A percentile compares a stretch with the other conserved stretches of the same genome.
Conservation (phyloP, 1,140 invertebrate genomes). For the Tetragonula clypearis region DNA sequence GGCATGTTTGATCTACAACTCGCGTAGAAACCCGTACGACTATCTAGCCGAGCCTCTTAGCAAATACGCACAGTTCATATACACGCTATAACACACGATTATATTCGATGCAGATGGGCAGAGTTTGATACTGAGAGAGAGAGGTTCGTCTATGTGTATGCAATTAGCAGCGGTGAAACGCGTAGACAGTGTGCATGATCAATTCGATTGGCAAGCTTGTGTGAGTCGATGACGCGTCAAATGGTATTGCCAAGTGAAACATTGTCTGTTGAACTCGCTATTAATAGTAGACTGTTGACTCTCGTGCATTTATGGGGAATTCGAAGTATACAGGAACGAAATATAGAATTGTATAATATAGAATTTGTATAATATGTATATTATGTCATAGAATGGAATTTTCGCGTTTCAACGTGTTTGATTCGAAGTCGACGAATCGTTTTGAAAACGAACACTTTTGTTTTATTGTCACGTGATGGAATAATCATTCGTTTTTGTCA, state of each 20-base stretch:
- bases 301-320: no score
- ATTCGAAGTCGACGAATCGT: no score
- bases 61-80: not conserved
- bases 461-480: no score
- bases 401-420: no score
- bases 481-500: no score
- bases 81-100: not conserved
- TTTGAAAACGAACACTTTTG: no score
- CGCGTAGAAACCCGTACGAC: conserved; percentile 4
- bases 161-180: not conserved
- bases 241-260: not conserved
- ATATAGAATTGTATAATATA: no score
- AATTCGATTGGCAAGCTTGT: not conserved
- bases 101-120: not conserved
- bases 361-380: no score
- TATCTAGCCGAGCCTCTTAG: not conserved
- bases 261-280: not conserved
- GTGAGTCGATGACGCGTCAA: not conserved
- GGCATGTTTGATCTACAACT: not conserved
- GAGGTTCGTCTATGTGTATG: no score
- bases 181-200: not conserved
- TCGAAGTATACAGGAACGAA: no score
- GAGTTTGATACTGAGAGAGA: not conserved
- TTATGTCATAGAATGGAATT: no score
- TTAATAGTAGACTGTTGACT: not conserved